Base-by-base conservation (phyloP, 2,797 vertebrate genomes). In the Pantherophis vulpinus region DNA sequence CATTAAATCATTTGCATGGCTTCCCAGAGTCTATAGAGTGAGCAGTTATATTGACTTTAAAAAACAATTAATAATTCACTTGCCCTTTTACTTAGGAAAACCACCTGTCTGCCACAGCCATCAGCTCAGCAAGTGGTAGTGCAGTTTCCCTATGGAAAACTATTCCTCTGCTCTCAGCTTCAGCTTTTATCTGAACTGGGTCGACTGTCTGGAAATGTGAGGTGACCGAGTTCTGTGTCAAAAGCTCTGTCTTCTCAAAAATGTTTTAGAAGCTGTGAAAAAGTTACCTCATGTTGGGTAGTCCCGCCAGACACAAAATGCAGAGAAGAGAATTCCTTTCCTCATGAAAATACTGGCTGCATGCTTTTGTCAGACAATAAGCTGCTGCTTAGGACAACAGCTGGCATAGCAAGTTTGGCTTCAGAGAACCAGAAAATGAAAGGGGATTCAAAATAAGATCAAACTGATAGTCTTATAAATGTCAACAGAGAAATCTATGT, bases 361-460 rank as follows among this genome's bases (percentile, higher is more conserved):
- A 59, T 94, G 95, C 91, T 95, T 96, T 95, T 94, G 86, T 95
- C 94, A 95, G 93, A 94, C 94, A 96, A 94, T 95, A 63, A 93
- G 97, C 96, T 96, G 91, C 94, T 79, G 97, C 97, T 96, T 95
- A 97, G 96, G 95, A 93, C 95, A 95, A 91, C 94, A 96, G 95
- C 97, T 97, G 97, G 97, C 95, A 93, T 92, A 96, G 91, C 95
- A 96, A 83, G 95, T 97, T 97, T 96, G 96, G 90, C 96, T 97
- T 97, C 97, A 98, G 97, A 95, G 95, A 96, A 94, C 93, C 94
- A 95, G 95, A 96, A 97, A 96, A 95, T 96, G 93, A 96, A 96
- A 96, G 96, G 97, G 95, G 92, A 92, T 95, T 95, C 96, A 90
- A 96, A 94, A 95, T 42, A 97, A 97, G 95, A 96, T 96, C 94